Conservation (phyloP, 2,888 invertebrate species). For the Trichopria drosophilae region DNA sequence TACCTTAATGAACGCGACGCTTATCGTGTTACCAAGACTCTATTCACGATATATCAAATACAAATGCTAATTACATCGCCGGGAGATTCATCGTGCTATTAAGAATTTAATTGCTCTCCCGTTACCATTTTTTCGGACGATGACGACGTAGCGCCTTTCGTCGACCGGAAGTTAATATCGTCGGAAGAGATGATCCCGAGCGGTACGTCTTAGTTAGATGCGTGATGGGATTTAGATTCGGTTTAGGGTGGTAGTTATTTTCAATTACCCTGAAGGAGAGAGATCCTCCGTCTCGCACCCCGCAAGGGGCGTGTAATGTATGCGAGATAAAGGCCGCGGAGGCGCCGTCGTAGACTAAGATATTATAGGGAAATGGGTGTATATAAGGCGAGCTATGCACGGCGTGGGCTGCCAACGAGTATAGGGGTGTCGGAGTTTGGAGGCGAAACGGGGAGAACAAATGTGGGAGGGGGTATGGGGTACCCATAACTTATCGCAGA, state of each 20-base stretch:
- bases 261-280: slow-evolving; percentile 58
- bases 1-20: too few species aligned
- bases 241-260: slow-evolving; percentile 55
- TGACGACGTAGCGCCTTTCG: too few species aligned
- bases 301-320: slow-evolving; percentile 51
- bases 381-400: slow-evolving; percentile 43
- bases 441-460: slow-evolving; percentile 26
- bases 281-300: slow-evolving; percentile 41
- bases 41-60: too few species aligned
- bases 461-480: slow-evolving; percentile 45
- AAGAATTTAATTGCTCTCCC: too few species aligned
- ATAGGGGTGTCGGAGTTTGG: slow-evolving; percentile 18
- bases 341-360: slow-evolving; percentile 56
- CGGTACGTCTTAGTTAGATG: slow-evolving; percentile 53
- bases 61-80: too few species aligned
- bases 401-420: slow-evolving; percentile 35
- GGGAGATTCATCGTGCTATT: too few species aligned
- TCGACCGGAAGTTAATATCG: too few species aligned
- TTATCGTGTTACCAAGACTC: too few species aligned
- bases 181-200: slow-evolving; percentile 48
- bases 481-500: slow-evolving; percentile 60
- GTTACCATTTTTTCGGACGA: too few species aligned
- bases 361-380: slow-evolving; percentile 57
- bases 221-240: slow-evolving; percentile 47
- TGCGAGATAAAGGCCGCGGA: slow-evolving; percentile 58